Percentiles rank a stretch among this genome's conserved stretches.
Evolutionary conservation across 2,113 vertebrate species (phyloP).

Genomic region (Barnardius zonarius): DNA sequence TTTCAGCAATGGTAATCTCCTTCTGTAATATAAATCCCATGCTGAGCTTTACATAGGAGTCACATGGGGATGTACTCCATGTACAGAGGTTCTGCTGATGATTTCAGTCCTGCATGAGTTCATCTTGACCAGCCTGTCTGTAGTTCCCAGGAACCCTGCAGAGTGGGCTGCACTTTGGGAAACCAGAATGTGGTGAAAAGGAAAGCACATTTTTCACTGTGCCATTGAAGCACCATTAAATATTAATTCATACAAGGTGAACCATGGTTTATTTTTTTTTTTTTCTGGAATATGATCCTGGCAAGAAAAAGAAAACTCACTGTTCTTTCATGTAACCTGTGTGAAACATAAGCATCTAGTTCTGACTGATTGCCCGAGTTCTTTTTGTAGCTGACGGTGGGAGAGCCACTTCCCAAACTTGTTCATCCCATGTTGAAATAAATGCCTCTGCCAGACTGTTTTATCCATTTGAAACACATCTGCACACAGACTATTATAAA

Average conservation of each 20-base stretch:
- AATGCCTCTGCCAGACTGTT: not conserved
- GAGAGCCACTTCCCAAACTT: not conserved
- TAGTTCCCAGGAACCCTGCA: not conserved
- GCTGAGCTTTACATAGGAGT: not conserved
- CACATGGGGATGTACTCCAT: not conserved
- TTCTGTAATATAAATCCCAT: not conserved
- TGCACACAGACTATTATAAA: not conserved
- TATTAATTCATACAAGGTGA: not conserved
- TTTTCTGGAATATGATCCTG: not conserved
- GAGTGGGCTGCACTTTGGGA: not conserved
- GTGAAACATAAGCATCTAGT: not conserved
- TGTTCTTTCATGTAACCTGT: not conserved
- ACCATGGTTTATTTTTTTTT: not conserved
- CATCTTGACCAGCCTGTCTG: not conserved
- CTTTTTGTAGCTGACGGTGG: not conserved
- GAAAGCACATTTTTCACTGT: not conserved
- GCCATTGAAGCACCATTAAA: not conserved
- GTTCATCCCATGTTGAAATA: not conserved
- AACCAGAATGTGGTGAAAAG: not conserved
- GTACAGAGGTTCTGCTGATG: not conserved
- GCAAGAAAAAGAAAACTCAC: not conserved
- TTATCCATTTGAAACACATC: not conserved
- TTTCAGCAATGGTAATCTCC: not conserved
- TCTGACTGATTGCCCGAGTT: not conserved
- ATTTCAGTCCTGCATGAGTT: not conserved